Conservation (phyloP, 2,888 invertebrate species). For the Smittia aterrima region DNA sequence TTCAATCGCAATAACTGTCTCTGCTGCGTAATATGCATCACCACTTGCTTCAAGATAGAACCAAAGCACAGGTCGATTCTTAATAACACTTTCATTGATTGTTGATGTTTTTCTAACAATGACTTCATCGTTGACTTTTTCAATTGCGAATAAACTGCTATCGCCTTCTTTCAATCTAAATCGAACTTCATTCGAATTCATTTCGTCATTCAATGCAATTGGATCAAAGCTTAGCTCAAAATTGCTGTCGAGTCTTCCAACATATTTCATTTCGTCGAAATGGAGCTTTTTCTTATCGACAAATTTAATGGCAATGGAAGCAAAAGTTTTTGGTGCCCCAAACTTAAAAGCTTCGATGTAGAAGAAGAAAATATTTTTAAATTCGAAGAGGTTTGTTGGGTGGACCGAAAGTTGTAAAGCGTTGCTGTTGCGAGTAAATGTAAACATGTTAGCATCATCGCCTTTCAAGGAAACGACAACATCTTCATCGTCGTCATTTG, state of each 20-base stretch:
- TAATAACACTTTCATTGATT: background rate
- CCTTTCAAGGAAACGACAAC: background rate
- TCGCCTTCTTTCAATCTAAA: background rate
- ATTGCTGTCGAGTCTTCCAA: background rate
- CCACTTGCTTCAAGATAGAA: constrained; percentile 22
- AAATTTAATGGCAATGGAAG: background rate
- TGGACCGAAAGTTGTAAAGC: background rate
- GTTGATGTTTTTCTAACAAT: background rate
- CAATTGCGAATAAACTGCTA: background rate
- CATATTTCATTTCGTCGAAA: constrained; percentile 6
- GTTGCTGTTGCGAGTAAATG: background rate
- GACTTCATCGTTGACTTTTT: background rate
- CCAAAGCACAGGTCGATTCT: background rate
- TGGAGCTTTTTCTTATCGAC: background rate
- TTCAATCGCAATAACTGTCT: background rate
- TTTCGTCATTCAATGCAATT: background rate
- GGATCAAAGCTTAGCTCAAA: background rate
- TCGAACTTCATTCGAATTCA: background rate
- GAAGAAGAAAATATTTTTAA: background rate
- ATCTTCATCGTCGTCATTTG: background rate
- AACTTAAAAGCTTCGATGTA: constrained; percentile 21
- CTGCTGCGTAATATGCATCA: background rate
- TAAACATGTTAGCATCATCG: background rate
- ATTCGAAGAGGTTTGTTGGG: background rate
- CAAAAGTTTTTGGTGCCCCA: background rate